Evolutionary conservation across 2,797 vertebrate genomes (phyloP).

Genomic region (Notoglanidium macrostoma): DNA sequence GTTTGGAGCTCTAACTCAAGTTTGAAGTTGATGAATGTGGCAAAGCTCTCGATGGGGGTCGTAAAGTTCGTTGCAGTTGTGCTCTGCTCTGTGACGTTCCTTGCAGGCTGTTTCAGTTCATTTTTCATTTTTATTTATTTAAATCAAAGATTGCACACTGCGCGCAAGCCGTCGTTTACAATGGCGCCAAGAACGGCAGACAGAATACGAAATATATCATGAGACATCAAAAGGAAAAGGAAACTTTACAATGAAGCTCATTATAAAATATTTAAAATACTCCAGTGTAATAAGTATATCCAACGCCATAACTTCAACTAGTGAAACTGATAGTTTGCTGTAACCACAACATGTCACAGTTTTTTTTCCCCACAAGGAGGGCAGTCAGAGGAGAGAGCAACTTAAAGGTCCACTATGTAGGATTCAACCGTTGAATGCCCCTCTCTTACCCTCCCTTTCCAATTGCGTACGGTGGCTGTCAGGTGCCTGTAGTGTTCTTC

Average conservation of each 20-base stretch:
- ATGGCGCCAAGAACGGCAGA: not conserved
- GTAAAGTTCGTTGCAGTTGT: conserved; percentile 8
- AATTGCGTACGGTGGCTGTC: too few species aligned
- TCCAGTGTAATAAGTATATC: not conserved
- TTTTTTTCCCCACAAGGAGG: not conserved
- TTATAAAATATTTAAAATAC: not conserved
- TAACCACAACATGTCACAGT: not conserved
- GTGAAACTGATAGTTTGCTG: not conserved
- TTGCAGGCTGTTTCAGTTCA: conserved; percentile 18
- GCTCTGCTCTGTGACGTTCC: not conserved
- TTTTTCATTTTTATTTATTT: conserved; percentile 9
- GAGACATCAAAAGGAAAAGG: not conserved
- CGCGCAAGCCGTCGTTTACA: not conserved
- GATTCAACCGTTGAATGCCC: too few species aligned
- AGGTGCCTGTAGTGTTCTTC: too few species aligned
- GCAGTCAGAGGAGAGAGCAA: not conserved
- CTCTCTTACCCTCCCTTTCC: too few species aligned
- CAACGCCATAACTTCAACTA: too few species aligned
- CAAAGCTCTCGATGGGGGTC: conserved; percentile 29
- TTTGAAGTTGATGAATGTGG: conserved; percentile 23
- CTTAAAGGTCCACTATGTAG: too few species aligned
- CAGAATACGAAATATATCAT: not conserved
- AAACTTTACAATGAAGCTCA: not conserved
- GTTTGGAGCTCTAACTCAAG: not conserved
- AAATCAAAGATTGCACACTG: not conserved